Base-by-base conservation (phyloP, 1,140 invertebrate species). In the Oreohelix idahoensis region DNA sequence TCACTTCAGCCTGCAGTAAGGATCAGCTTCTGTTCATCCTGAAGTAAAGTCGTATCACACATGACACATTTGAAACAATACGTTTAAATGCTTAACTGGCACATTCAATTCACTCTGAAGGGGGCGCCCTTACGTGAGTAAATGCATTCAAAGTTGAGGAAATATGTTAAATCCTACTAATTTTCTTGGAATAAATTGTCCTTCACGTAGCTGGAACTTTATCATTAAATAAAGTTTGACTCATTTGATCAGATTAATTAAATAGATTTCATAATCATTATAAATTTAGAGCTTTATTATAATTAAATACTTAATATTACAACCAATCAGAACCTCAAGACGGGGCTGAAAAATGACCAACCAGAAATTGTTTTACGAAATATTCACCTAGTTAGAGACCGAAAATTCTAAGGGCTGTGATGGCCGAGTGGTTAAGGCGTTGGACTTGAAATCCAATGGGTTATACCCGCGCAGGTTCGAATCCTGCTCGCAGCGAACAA, bases 351-450 rank as follows among this genome's bases (percentile, higher is more conserved):
- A n/a, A n/a, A n/a, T n/a, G n/a, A n/a, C n/a, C n/a, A n/a, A n/a
- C n/a, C n/a, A n/a, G n/a, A n/a, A n/a, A n/a, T n/a, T n/a, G n/a
- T n/a, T n/a, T n/a, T n/a, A n/a, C n/a, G n/a, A n/a, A n/a, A n/a
- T n/a, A n/a, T n/a, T n/a, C n/a, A n/a, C n/a, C n/a, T n/a, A n/a
- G n/a, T n/a, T n/a, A n/a, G n/a, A n/a, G n/a, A n/a, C n/a, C n/a
- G n/a, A n/a, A n/a, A n/a, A n/a, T n/a, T n/a, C n/a, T n/a, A n/a
- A n/a, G n/a, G n/a, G 84, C 84, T 85, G 92, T 91, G 91, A 90
- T 93, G 92, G 92, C 92, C 92, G 92, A 93, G 92, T 92, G 92
- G 92, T 93, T 93, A 93, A 93, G 92, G 92, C 92, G 92, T 92
- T 93, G 90, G 92, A 93, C 92, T 93, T 89, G 92, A 93, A 93